Percentiles rank a stretch among this genome's conserved stretches.
Evolutionary conservation across 2,797 vertebrate genomes (phyloP).

Genomic region (Esox lucius): DNA sequence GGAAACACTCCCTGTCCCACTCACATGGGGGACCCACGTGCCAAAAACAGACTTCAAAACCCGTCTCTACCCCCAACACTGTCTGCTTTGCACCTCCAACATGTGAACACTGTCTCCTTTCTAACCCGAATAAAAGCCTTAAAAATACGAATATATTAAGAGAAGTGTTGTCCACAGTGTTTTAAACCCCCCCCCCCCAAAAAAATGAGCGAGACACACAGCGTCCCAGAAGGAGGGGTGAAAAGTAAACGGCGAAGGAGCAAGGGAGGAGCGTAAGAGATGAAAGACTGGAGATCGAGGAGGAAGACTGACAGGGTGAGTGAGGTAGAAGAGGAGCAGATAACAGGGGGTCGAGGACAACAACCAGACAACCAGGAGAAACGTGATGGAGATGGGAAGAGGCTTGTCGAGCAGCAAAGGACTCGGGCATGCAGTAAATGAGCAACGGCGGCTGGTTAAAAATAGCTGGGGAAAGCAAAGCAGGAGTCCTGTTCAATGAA

Average conservation of each 20-base stretch:
- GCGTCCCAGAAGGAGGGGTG: background rate
- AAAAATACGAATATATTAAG: no score
- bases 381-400: conserved; percentile 62
- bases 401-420: background rate
- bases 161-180: no score
- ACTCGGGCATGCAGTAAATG: background rate
- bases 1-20: no score
- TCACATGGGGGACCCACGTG: no score
- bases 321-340: background rate
- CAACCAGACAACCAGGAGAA: conserved; percentile 13
- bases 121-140: no score
- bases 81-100: no score
- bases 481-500: background rate
- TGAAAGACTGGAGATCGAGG: conserved; percentile 22
- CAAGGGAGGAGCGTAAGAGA: conserved; percentile 27
- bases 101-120: no score
- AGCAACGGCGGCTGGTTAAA: background rate
- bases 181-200: no score
- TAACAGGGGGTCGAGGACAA: background rate
- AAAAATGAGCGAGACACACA: background rate
- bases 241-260: background rate
- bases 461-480: background rate
- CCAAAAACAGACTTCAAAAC: no score
- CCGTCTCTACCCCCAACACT: no score
- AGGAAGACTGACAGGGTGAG: background rate